Conservation (phyloP, 2,113 vertebrate species). For the Lophotis ruficrista region DNA sequence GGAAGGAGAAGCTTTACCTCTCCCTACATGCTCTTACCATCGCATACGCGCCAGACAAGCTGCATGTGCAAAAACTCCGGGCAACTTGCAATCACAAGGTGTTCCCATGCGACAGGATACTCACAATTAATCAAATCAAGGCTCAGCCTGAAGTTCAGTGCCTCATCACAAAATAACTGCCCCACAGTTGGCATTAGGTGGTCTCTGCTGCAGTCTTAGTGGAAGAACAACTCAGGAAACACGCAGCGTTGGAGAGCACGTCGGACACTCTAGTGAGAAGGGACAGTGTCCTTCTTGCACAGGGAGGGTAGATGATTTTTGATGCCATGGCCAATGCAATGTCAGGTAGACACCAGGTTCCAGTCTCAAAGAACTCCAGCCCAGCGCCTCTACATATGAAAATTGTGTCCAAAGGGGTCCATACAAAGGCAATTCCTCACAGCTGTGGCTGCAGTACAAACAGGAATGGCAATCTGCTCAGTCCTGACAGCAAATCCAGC, state of each 20-base stretch:
- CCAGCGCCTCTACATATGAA: not conserved
- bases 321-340: not conserved
- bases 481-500: not conserved
- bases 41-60: not conserved
- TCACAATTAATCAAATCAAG: not conserved
- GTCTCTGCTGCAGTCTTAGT: not conserved
- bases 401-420: not conserved
- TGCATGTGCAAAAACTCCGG: not conserved
- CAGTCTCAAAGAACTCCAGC: not conserved
- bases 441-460: not conserved
- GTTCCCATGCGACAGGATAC: not conserved
- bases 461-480: not conserved
- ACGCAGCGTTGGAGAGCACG: not conserved
- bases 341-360: not conserved
- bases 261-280: rapidly evolving
- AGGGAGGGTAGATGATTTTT: not conserved
- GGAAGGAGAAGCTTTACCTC: not conserved
- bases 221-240: not conserved
- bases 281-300: not conserved
- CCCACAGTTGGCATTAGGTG: not conserved
- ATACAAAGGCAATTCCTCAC: not conserved
- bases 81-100: not conserved
- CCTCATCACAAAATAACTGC: not conserved
- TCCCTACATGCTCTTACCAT: too few species aligned
- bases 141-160: not conserved